Conservation (phyloP, 30 jellyfish, hydroid and myxozoan species). For the Haliclystus octoradiatus region DNA sequence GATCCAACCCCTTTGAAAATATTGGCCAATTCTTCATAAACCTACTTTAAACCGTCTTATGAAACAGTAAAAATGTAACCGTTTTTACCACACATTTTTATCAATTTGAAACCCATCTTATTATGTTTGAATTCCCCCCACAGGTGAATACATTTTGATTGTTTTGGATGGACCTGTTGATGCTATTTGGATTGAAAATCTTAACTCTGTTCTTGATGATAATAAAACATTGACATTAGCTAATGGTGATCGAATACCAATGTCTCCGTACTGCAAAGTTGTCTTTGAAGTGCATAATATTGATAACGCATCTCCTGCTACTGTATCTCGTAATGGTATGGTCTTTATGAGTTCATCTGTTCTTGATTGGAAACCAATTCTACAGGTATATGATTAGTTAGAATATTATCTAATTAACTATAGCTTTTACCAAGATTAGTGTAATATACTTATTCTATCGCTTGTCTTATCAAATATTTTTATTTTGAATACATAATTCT, state of each 20-base stretch:
- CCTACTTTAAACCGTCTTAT: too few relatives aligned
- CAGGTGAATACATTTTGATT: constrained; percentile 88
- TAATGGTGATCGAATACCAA: constrained; percentile 91
- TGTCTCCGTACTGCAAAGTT: constrained; percentile 84
- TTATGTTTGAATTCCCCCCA: neutral
- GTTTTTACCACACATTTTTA: too few relatives aligned
- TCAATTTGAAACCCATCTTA: too few relatives aligned
- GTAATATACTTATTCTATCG: too few relatives aligned
- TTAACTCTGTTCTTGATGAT: constrained; percentile 86
- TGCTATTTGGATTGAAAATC: constrained; percentile 94
- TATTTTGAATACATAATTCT: too few relatives aligned
- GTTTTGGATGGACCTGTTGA: constrained; percentile 94
- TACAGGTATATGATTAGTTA: constrained; percentile 53
- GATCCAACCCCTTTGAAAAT: too few relatives aligned
- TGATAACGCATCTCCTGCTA: constrained; percentile 95
- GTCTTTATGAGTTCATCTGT: constrained; percentile 95
- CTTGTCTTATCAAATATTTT: too few relatives aligned
- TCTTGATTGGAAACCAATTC: constrained; percentile 76
- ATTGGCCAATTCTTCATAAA: too few relatives aligned
- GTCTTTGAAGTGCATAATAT: constrained; percentile 85
- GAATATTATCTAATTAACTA: too few relatives aligned
- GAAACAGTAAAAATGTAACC: too few relatives aligned
- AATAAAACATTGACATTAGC: constrained; percentile 87
- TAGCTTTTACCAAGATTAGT: too few relatives aligned
- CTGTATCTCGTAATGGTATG: constrained; percentile 93